Percentiles rank a stretch among this genome's conserved stretches.
Evolutionary conservation across 2,113 vertebrate genomes (phyloP).

Genomic region (Notothenia rossii): DNA sequence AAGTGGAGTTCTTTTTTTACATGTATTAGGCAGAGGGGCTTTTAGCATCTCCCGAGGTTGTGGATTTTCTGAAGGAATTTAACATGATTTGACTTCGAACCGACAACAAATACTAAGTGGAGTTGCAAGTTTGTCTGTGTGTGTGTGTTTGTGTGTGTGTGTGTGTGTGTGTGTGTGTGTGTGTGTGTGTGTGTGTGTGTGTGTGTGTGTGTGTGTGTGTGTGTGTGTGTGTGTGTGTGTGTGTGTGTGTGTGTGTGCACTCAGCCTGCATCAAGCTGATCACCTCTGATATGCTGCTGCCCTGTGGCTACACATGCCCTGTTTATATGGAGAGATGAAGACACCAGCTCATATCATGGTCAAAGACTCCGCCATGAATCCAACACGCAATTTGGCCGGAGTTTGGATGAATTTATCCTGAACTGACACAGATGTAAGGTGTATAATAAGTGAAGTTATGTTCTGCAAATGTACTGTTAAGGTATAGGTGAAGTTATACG

Average conservation of each 20-base stretch:
- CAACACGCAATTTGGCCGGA: background rate
- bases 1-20: background rate
- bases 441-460: background rate
- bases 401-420: background rate
- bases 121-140: constrained; percentile 27
- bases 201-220: constrained; percentile 42
- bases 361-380: constrained; percentile 37
- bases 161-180: constrained; percentile 29
- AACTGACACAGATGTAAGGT: background rate
- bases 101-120: constrained; percentile 39
- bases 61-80: constrained; percentile 11
- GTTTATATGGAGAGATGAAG: constrained; percentile 66
- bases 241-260: constrained; percentile 42
- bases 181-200: constrained; percentile 14
- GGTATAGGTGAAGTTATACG: background rate
- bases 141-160: constrained; percentile 36
- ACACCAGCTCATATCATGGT: constrained; percentile 61
- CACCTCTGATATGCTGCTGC: constrained; percentile 75
- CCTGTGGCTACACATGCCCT: constrained; percentile 73
- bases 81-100: constrained; percentile 40
- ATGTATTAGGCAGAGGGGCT: background rate
- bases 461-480: background rate
- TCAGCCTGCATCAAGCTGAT: constrained; percentile 72
- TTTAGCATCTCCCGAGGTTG: constrained; percentile 15
- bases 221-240: constrained; percentile 42